Conservation (phyloP, 2,888 invertebrate species). For the Troilus luridus region DNA sequence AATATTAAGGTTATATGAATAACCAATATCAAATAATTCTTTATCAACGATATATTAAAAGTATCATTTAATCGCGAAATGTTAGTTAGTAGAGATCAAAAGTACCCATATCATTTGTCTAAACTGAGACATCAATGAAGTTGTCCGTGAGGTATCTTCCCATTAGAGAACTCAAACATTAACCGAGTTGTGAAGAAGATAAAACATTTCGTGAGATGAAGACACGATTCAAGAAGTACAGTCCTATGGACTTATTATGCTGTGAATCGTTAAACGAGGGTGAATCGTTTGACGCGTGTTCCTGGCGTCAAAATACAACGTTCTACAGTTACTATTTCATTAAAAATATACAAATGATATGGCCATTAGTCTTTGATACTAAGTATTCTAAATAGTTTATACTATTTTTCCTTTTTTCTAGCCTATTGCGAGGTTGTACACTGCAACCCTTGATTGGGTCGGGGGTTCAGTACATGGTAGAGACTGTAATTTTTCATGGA, state of each 20-base stretch:
- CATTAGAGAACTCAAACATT: not conserved
- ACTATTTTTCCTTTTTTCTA: too few relatives aligned
- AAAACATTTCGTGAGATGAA: not conserved
- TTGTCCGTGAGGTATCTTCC: not conserved
- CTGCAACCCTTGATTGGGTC: too few relatives aligned
- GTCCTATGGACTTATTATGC: not conserved
- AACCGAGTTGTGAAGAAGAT: not conserved
- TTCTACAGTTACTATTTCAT: too few relatives aligned
- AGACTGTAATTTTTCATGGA: too few relatives aligned
- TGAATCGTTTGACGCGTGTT: not conserved
- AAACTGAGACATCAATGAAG: not conserved
- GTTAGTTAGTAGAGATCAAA: not conserved
- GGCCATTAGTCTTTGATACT: too few relatives aligned
- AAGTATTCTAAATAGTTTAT: too few relatives aligned
- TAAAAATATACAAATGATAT: not conserved
- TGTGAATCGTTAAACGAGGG: not conserved
- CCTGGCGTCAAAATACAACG: not conserved
- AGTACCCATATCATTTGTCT: not conserved
- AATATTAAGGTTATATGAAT: too few relatives aligned
- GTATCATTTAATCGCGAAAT: not conserved
- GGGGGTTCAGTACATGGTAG: too few relatives aligned
- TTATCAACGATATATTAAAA: not conserved
- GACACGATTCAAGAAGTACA: conserved; percentile 9
- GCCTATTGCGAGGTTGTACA: too few relatives aligned
- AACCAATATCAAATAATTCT: not conserved